A percentile compares a stretch with the other conserved stretches of the same genome.
Evolutionary conservation across 2,797 vertebrate species (phyloP).

Genomic region (Notamacropus eugenii): DNA sequence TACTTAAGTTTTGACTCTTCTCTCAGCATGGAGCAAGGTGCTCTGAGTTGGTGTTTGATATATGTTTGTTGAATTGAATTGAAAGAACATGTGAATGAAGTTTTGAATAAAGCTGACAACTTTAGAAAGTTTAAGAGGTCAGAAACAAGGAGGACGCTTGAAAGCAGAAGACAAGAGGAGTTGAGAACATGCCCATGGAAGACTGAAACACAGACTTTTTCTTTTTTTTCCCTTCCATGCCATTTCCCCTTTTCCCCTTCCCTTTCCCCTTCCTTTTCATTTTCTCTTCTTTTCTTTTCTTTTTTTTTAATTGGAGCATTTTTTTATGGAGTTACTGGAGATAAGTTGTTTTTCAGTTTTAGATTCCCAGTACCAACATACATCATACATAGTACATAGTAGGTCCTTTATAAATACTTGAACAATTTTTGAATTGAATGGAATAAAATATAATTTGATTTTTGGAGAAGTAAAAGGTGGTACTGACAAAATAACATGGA

Average conservation of each 20-base stretch:
- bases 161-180: background rate
- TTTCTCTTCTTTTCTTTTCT: too few relatives aligned
- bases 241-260: background rate
- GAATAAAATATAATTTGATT: background rate
- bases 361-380: background rate
- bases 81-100: background rate
- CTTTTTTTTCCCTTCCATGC: background rate
- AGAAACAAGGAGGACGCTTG: background rate
- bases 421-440: background rate
- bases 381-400: background rate
- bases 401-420: background rate
- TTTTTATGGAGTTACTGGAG: too few relatives aligned
- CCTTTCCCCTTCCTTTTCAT: too few relatives aligned
- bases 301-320: too few relatives aligned
- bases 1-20: background rate
- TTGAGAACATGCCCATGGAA: background rate
- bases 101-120: background rate
- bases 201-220: background rate
- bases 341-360: background rate
- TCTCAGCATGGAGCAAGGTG: background rate
- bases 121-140: background rate
- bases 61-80: background rate
- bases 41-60: background rate
- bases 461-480: background rate
- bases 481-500: background rate